Base-by-base conservation (phyloP, 2,888 invertebrate species). In the Byasa hedistus region DNA sequence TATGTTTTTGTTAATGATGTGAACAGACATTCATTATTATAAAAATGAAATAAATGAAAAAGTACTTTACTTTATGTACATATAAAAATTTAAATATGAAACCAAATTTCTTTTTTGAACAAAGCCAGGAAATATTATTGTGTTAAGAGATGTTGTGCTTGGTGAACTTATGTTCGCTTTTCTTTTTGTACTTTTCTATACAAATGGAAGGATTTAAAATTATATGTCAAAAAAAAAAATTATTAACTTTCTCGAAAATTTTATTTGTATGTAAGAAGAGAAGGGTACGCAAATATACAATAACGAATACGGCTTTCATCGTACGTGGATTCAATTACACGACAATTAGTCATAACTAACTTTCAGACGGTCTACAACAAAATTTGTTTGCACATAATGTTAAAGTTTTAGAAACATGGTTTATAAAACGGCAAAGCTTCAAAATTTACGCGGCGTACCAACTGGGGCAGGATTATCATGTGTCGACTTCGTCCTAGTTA, bases 401-500 rank as follows among this genome's bases (percentile, higher is more conserved):
- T n/a, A n/a, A 1, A 48, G 0, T 48, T 48, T 54, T 12, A 17
- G 39, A 54, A 54, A 22, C 10, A 22, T 12, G 22, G 22, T 22
- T 2, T 54, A 3, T 54, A 52, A 52, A 52, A 52, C 24, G 57
- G 32, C 22, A 52, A 23, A 7, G n/a, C 39, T 39, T 24, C 22
- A 65, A 17, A 39, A 62, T 62, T 55, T 56, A n/a, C 39, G 15
- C 23, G 15, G 17, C 56, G 44, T 39, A 54, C n/a, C 55, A n/a
- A 54, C 22, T 32, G 48, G 55, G 36, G 36, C 39, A 60, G 23
- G 56, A 58, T 57, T 39, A 55, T 59, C 58, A 59, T 36, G 48
- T 54, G 27, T 58, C 32, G 59, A 55, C 24, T 67, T 54, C 36
- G 66, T 58, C 63, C 62, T 67, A 59, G 55, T 67, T 67, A 56